Conservation (phyloP, 1,140 invertebrate genomes). For the Spodoptera frugiperda region DNA sequence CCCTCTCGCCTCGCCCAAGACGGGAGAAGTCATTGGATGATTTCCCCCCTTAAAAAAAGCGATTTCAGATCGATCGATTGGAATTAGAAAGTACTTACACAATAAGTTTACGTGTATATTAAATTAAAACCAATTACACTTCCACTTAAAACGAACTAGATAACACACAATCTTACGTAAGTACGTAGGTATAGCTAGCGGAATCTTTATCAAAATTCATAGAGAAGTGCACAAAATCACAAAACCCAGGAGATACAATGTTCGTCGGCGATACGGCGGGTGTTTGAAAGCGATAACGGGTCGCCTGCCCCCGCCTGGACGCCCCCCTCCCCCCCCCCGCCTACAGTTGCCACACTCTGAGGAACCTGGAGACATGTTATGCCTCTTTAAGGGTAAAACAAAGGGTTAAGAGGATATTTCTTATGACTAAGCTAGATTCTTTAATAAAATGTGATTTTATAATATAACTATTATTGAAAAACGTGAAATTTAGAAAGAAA, state of each 20-base stretch:
- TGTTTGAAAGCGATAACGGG: slow-evolving; percentile 43
- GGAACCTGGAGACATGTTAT: slow-evolving; percentile 6
- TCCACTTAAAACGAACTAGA: no score
- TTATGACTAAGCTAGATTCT: no score
- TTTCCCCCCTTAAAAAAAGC: no score
- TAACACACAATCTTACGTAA: slow-evolving; percentile 8
- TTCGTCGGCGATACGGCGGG: slow-evolving; percentile 41
- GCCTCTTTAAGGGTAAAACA: neutral
- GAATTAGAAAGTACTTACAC: no score
- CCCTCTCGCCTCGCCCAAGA: no score
- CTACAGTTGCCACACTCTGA: neutral
- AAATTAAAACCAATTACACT: no score
- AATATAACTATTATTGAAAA: no score
- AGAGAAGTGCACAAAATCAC: slow-evolving; percentile 39
- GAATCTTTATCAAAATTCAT: slow-evolving; percentile 48
- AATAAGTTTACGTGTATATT: no score
- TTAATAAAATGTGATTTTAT: no score
- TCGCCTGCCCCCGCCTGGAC: slow-evolving; percentile 41
- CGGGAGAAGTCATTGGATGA: no score
- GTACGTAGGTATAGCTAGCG: slow-evolving; percentile 14
- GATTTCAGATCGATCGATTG: no score
- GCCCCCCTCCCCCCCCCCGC: slow-evolving; percentile 9
- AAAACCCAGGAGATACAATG: slow-evolving; percentile 46
- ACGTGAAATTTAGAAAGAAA: no score
- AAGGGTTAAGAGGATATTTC: neutral